Evolutionary conservation across 2,888 invertebrate species (phyloP).

Genomic region (Stomorhina lunata): DNA sequence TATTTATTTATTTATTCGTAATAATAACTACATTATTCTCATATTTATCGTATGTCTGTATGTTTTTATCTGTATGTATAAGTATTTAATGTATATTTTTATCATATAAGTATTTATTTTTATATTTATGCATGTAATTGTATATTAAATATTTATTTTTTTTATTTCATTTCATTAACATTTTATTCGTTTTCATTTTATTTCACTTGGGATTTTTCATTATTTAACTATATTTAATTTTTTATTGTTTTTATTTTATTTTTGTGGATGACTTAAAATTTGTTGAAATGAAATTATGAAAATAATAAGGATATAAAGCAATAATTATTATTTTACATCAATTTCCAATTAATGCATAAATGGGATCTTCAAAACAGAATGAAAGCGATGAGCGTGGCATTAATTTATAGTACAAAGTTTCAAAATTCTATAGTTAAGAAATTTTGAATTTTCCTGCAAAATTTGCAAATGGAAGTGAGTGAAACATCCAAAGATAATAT

Average conservation of each 20-base stretch:
- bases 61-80: conserved; percentile 15
- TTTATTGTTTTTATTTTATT: not conserved
- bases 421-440: no score
- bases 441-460: no score
- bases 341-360: not conserved
- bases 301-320: not conserved
- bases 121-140: conserved; percentile 10
- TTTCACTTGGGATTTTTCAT: no score
- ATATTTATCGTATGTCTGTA: conserved; percentile 15
- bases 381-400: not conserved
- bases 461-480: not conserved
- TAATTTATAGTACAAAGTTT: not conserved
- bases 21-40: conserved; percentile 65
- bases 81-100: conserved; percentile 43
- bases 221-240: no score
- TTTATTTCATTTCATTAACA: conserved; percentile 2
- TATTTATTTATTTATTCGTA: conserved; percentile 16
- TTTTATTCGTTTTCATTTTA: conserved; percentile 1
- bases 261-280: conserved; percentile 16
- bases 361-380: not conserved
- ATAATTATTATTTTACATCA: conserved; percentile 14
- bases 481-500: no score
- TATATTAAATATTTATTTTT: conserved; percentile 1
- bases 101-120: conserved; percentile 64
- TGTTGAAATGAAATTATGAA: not conserved